phyloP scores from a whole-genome alignment of 1,140 invertebrate species.

The Neoseiulus cucumeris region DNA sequence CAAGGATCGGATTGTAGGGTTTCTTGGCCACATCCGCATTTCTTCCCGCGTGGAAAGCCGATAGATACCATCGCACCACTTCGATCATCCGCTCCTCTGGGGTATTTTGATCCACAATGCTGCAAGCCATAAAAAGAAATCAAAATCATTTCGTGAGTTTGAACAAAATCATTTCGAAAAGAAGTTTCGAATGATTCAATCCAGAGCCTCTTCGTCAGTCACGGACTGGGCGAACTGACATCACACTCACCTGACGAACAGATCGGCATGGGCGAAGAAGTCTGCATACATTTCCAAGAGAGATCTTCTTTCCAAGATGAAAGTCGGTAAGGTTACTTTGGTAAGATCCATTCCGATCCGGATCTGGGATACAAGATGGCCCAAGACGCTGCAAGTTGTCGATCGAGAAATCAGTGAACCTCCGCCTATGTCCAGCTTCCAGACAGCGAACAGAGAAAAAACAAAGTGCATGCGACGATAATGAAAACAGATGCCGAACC shows the following conservation, averaged over 20 bases:
- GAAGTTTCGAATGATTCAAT: no score
- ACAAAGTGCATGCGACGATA: not conserved
- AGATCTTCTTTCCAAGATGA: slow-evolving; percentile 81
- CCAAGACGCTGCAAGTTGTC: slow-evolving; percentile 60
- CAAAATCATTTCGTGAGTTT: not conserved
- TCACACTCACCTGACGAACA: slow-evolving; percentile 69
- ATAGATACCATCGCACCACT: slow-evolving; percentile 79
- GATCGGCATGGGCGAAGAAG: slow-evolving; percentile 91
- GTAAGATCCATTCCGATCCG: slow-evolving; percentile 96
- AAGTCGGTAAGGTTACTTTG: slow-evolving; percentile 88
- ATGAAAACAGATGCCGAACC: not conserved
- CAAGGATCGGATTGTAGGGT: slow-evolving; percentile 89
- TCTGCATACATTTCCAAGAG: slow-evolving; percentile 93
- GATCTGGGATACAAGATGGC: slow-evolving; percentile 63
- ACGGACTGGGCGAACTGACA: no score
- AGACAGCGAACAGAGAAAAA: slow-evolving; percentile 50
- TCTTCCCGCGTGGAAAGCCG: slow-evolving; percentile 86
- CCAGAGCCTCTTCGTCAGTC: no score
- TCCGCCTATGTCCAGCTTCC: slow-evolving; percentile 61
- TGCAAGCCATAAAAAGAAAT: slow-evolving; percentile 27
- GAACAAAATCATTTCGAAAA: no score
- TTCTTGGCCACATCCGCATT: slow-evolving; percentile 88
- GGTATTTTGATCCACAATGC: slow-evolving; percentile 56
- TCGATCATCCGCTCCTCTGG: slow-evolving; percentile 78
- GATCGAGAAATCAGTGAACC: no score